phyloP scores from a whole-genome alignment of 2,888 invertebrate species.

The Epistrophella euchroma region DNA sequence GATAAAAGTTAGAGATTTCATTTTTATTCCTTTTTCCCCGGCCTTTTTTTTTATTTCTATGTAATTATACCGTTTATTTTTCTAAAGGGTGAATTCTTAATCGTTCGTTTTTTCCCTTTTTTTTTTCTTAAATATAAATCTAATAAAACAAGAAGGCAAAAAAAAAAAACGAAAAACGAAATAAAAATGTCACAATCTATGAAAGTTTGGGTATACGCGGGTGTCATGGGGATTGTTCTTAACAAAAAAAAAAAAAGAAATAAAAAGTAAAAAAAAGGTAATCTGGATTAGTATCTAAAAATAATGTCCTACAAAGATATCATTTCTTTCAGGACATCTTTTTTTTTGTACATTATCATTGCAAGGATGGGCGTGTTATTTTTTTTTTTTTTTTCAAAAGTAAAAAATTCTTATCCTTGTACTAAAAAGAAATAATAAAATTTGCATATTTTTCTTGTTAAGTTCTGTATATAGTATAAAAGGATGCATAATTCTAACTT shows the following conservation, averaged over 20 bases:
- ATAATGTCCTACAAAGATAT: slow-evolving; percentile 83
- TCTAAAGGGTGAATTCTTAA: slow-evolving; percentile 75
- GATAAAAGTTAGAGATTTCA: slow-evolving; percentile 44
- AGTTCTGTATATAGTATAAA: slow-evolving; percentile 65
- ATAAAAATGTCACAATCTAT: slow-evolving; percentile 73
- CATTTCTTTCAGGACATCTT: slow-evolving; percentile 78
- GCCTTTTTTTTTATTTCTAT: slow-evolving; percentile 49
- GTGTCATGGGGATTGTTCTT: slow-evolving; percentile 39
- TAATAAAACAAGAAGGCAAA: slow-evolving; percentile 49
- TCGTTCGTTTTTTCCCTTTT: slow-evolving; percentile 51
- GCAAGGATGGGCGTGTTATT: slow-evolving; percentile 46
- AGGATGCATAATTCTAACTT: slow-evolving; percentile 75
- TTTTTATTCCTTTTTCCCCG: slow-evolving; percentile 33
- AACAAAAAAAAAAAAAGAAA: slow-evolving; percentile 25
- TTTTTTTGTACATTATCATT: slow-evolving; percentile 23
- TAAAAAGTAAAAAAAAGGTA: slow-evolving; percentile 80
- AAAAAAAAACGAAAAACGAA: too few relatives aligned
- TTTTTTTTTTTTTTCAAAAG: background rate
- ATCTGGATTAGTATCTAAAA: slow-evolving; percentile 83
- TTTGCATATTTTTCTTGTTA: slow-evolving; percentile 82
- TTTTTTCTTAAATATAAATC: slow-evolving; percentile 60
- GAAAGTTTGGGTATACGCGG: slow-evolving; percentile 37
- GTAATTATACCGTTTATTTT: slow-evolving; percentile 74
- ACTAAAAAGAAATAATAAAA: slow-evolving; percentile 72
- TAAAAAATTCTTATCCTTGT: slow-evolving; percentile 43